Conservation (phyloP, 1,140 invertebrate species). For the Euschistus heros region DNA sequence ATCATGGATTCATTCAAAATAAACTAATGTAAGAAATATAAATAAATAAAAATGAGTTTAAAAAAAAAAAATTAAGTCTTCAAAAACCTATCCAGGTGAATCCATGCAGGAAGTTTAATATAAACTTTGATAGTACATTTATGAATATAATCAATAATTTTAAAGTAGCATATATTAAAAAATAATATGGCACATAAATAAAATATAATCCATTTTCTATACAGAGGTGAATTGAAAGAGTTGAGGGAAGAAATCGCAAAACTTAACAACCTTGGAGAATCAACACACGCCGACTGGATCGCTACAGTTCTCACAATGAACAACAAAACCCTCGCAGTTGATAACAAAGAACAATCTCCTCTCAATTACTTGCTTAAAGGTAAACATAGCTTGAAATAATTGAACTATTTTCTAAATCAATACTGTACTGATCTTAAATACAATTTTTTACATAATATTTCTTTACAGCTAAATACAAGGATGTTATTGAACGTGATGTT, state of each 20-base stretch:
- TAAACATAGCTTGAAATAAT: conserved; percentile 12
- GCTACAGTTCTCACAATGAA: conserved; percentile 43
- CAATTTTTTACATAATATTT: neutral
- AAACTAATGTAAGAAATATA: no score
- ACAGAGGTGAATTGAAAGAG: conserved; percentile 6
- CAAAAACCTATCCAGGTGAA: no score
- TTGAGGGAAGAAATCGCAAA: conserved; percentile 35
- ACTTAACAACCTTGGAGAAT: conserved; percentile 38
- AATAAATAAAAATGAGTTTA: no score
- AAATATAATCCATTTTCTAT: no score
- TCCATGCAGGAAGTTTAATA: no score
- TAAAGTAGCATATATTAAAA: no score
- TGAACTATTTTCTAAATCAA: neutral
- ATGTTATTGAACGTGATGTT: conserved; percentile 60
- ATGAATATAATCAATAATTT: no score
- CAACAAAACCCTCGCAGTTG: conserved; percentile 44
- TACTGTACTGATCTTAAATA: neutral
- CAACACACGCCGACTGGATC: conserved; percentile 43
- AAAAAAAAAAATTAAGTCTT: no score
- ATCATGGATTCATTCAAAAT: no score
- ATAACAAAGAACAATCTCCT: conserved; percentile 48
- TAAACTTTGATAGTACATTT: no score
- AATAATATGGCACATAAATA: no score
- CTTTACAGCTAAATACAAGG: conserved; percentile 54
- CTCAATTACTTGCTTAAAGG: conserved; percentile 49